phyloP scores from a whole-genome alignment of 2,888 invertebrate genomes.

The Calephelis perditalis region DNA sequence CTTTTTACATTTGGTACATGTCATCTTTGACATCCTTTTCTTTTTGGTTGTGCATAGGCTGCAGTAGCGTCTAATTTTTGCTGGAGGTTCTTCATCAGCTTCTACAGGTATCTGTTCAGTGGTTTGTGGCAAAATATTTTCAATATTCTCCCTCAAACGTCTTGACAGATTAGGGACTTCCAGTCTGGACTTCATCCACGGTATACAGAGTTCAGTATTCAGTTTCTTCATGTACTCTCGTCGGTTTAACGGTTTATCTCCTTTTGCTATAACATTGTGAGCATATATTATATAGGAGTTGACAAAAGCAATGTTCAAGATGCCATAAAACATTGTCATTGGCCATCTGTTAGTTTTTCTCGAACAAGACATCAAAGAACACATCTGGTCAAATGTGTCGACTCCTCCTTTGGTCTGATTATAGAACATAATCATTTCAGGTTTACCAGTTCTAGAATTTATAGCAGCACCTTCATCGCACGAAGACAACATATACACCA shows the following conservation, averaged over 20 bases:
- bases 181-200: conserved; percentile 21
- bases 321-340: conserved; percentile 16
- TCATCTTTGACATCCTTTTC: conserved; percentile 21
- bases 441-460: conserved; percentile 17
- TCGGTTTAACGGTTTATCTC: conserved; percentile 23
- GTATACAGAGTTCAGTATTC: conserved; percentile 14
- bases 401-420: conserved; percentile 34
- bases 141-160: conserved; percentile 21
- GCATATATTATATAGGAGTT: conserved; percentile 28
- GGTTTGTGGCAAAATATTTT: conserved; percentile 17
- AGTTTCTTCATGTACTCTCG: conserved; percentile 15
- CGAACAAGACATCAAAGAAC: conserved; percentile 28
- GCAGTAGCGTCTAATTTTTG: conserved; percentile 23
- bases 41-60: conserved; percentile 24
- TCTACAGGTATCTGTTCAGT: conserved; percentile 14
- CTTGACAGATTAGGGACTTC: conserved; percentile 19
- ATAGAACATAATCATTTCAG: conserved; percentile 26
- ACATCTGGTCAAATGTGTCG: conserved; percentile 32
- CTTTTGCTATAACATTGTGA: conserved; percentile 23
- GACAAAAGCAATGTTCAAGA: conserved; percentile 29
- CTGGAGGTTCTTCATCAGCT: conserved; percentile 22
- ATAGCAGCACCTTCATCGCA: conserved; percentile 26
- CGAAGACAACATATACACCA: background rate
- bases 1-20: conserved; percentile 23
- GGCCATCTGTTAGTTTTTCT: conserved; percentile 33